phyloP scores from a whole-genome alignment of 2,888 invertebrate species.

The Ormyrus nitidulus region DNA sequence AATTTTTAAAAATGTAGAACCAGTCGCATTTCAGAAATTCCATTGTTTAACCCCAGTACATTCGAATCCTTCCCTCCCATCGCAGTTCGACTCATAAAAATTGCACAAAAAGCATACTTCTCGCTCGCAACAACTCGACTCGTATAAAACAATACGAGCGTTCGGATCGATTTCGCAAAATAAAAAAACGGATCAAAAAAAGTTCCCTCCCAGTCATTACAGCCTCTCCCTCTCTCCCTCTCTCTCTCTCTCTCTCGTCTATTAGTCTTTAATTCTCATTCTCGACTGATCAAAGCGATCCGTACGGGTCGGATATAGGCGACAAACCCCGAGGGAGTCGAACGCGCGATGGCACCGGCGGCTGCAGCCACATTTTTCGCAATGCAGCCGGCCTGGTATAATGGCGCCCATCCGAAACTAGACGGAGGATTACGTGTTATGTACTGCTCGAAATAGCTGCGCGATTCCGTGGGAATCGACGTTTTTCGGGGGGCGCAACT shows the following conservation, averaged over 20 bases:
- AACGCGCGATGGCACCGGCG: conserved; percentile 49
- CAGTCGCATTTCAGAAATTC: no score
- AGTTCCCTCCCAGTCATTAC: conserved; percentile 10
- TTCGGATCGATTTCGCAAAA: not conserved
- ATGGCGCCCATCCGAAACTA: conserved; percentile 5
- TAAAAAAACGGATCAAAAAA: conserved; percentile 5
- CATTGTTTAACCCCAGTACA: no score
- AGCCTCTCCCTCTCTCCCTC: not conserved
- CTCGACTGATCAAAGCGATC: conserved; percentile 46
- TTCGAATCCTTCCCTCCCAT: no score
- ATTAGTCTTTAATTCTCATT: conserved; percentile 45
- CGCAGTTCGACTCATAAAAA: no score
- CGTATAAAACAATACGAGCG: no score
- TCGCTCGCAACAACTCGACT: no score
- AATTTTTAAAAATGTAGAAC: no score
- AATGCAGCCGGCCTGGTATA: conserved; percentile 8
- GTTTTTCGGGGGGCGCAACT: no score
- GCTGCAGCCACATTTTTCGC: conserved; percentile 24
- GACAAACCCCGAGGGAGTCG: conserved; percentile 47
- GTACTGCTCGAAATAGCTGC: not conserved
- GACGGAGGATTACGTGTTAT: not conserved
- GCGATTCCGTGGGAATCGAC: no score
- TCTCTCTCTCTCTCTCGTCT: not conserved
- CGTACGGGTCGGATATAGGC: conserved; percentile 6
- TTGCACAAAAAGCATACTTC: no score